Evolutionary conservation across 92 coral and sea anemone genomes (phyloP).

Genomic region (Muricea muricata): DNA sequence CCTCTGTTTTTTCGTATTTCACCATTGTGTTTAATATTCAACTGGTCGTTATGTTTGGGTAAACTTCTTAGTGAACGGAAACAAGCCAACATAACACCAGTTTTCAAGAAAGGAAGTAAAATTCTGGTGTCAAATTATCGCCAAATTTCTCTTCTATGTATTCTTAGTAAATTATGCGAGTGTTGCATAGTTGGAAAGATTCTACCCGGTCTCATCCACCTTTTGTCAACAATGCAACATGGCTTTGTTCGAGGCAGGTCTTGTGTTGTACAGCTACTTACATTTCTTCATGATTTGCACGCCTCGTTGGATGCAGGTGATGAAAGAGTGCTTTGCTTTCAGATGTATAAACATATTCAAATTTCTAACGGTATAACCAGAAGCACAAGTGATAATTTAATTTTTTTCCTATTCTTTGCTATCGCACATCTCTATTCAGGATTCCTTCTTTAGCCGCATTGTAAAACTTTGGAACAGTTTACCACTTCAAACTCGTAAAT

Average conservation of each 20-base stretch:
- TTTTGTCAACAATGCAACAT: constrained; percentile 38
- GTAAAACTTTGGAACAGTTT: neutral
- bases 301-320: constrained; percentile 27
- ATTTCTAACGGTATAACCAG: no score
- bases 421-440: no score
- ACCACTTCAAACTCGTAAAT: constrained; percentile 48
- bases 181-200: constrained; percentile 51
- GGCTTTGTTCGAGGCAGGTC: constrained; percentile 28
- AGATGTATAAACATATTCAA: neutral
- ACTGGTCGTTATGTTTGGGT: neutral
- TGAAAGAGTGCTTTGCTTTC: no score
- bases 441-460: no score
- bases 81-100: constrained; percentile 20
- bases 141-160: constrained; percentile 38
- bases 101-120: constrained; percentile 27
- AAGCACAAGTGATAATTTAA: no score
- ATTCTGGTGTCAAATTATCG: no score
- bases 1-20: no score
- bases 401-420: no score
- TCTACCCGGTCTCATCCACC: neutral
- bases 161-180: constrained; percentile 63
- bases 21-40: no score
- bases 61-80: constrained; percentile 24
- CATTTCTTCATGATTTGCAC: constrained; percentile 44
- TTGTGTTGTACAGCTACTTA: constrained; percentile 55